phyloP scores from a whole-genome alignment of 2,797 vertebrate species.

The Xerus rutilus region DNA sequence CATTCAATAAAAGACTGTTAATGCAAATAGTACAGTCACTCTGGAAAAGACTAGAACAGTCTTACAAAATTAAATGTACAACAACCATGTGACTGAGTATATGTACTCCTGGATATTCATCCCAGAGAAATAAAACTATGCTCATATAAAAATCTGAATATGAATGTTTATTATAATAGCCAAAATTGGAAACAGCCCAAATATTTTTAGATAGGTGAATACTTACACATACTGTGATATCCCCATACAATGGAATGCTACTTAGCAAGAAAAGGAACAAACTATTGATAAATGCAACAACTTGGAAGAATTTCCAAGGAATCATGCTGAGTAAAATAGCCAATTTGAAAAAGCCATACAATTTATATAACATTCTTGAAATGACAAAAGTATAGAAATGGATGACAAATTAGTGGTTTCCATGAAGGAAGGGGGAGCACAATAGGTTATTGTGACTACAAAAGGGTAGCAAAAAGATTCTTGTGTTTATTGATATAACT shows the following conservation, averaged over 20 bases:
- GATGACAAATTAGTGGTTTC: background rate
- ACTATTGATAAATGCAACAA: background rate
- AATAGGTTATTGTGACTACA: background rate
- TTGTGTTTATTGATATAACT: background rate
- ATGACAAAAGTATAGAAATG: conserved; percentile 30
- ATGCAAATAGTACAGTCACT: background rate
- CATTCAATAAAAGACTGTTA: background rate
- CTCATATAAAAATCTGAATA: conserved; percentile 1
- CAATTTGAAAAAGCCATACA: conserved; percentile 4
- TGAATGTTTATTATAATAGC: conserved; percentile 27
- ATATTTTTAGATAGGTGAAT: conserved; percentile 10
- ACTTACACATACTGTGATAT: background rate
- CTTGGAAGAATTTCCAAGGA: background rate
- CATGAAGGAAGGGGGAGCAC: background rate
- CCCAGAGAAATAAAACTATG: background rate
- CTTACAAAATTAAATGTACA: conserved; percentile 39
- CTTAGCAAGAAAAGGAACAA: background rate
- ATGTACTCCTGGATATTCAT: background rate
- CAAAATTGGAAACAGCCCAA: background rate
- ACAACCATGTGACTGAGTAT: background rate
- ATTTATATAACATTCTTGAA: conserved; percentile 44
- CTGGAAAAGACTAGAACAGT: background rate
- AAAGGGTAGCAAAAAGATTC: background rate
- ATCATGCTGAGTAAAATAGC: conserved; percentile 5
- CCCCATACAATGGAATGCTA: background rate